Conservation (phyloP, 2,888 invertebrate species). For the Mayetiola destructor region DNA sequence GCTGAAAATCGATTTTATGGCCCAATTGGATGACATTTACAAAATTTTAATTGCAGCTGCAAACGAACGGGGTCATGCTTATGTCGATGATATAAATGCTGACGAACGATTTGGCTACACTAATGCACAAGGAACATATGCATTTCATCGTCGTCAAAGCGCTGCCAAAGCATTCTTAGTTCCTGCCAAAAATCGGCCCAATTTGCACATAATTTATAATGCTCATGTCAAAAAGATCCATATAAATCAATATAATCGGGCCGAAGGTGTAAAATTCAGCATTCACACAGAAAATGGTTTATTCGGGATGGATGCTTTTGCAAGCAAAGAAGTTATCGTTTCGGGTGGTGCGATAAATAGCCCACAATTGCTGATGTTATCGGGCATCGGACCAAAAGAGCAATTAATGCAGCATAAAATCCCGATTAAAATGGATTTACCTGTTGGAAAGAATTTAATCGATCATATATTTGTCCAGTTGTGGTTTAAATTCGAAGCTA, state of each 20-base stretch:
- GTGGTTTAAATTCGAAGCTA: not conserved
- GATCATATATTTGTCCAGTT: not conserved
- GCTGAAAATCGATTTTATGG: slow-evolving; percentile 33
- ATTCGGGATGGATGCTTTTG: not conserved
- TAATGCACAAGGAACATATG: not conserved
- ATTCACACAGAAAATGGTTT: not conserved
- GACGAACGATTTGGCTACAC: not conserved
- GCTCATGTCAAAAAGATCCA: not conserved
- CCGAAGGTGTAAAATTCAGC: slow-evolving; percentile 14
- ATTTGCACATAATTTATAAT: slow-evolving; percentile 1
- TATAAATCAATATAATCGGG: not conserved
- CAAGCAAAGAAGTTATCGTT: slow-evolving; percentile 1
- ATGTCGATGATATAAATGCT: not conserved
- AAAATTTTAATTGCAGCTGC: slow-evolving; percentile 35
- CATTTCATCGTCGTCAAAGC: no score
- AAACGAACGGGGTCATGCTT: slow-evolving; percentile 18
- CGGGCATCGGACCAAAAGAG: slow-evolving; percentile 1
- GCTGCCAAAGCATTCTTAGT: not conserved
- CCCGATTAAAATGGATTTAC: not conserved
- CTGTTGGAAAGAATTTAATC: slow-evolving; percentile 14
- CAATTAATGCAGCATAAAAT: not conserved
- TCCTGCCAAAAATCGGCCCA: not conserved
- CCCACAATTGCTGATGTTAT: slow-evolving; percentile 2
- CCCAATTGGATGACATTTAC: not conserved
- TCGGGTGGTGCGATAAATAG: not conserved